phyloP scores from a whole-genome alignment of 1,140 invertebrate genomes.

The Zaprionus kolodkinae region DNA sequence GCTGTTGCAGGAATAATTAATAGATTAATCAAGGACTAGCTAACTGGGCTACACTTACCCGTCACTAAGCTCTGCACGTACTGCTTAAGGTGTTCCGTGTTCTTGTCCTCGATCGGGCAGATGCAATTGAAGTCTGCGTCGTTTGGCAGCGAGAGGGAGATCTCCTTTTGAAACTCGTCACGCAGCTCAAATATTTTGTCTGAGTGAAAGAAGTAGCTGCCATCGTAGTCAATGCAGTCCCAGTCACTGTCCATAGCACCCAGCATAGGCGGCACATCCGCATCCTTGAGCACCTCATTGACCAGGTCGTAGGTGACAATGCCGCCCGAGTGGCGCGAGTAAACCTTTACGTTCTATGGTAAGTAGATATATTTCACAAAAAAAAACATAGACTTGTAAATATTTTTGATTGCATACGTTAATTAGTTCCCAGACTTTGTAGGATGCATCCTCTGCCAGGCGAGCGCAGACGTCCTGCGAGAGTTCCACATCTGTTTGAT shows the following conservation, averaged over 20 bases:
- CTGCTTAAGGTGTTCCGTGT: constrained; percentile 60
- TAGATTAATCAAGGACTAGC: background rate
- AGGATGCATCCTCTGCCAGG: constrained; percentile 81
- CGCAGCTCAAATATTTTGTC: constrained; percentile 79
- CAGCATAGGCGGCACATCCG: constrained; percentile 75
- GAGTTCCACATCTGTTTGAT: constrained; percentile 80
- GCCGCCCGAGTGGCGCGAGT: constrained; percentile 77
- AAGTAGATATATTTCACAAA: background rate
- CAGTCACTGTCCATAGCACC: constrained; percentile 81
- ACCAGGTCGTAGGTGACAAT: constrained; percentile 78
- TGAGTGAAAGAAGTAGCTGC: constrained; percentile 76
- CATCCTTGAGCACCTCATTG: constrained; percentile 82
- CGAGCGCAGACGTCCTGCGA: constrained; percentile 75
- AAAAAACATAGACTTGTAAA: background rate
- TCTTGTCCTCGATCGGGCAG: constrained; percentile 70
- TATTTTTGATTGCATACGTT: constrained; percentile 56
- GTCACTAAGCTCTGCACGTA: constrained; percentile 69
- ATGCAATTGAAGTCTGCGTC: constrained; percentile 63
- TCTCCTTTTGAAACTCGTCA: constrained; percentile 77
- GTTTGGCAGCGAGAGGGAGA: constrained; percentile 48
- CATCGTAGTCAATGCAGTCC: constrained; percentile 82
- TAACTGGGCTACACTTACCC: constrained; percentile 22
- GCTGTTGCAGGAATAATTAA: constrained; percentile 24
- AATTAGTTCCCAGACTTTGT: constrained; percentile 82
- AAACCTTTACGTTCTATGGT: constrained; percentile 77